Percentiles rank a stretch among this genome's conserved stretches.
These are phyloP conservation scores for Neogobius melanostomus DNA, from an alignment of 2,113 vertebrate species.

Conservation along the genomic window DNA sequence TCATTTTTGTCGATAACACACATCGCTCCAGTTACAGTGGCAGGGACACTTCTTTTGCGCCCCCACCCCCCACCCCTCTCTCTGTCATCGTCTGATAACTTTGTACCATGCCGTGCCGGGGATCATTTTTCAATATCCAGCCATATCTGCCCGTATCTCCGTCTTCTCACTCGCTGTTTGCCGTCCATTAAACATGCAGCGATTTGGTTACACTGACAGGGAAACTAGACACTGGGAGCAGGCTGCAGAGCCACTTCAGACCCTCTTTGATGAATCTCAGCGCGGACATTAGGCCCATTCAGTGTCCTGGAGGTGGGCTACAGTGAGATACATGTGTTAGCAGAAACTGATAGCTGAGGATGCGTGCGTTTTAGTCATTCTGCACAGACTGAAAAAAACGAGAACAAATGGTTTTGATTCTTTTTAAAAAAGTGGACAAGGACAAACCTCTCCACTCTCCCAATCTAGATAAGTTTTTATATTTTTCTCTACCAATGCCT, in stretches of 20 bases:
- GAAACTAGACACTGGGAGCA: constrained; percentile 50
- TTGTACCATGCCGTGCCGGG: constrained; percentile 18
- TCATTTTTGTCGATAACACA: constrained; percentile 52
- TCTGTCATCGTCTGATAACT: constrained; percentile 36
- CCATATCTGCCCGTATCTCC: constrained; percentile 34
- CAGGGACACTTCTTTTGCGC: constrained; percentile 48
- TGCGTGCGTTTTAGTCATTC: background rate
- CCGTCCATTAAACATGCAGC: constrained; percentile 58
- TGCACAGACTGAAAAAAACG: no score
- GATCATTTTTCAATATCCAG: constrained; percentile 59
- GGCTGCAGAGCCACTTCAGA: constrained; percentile 15
- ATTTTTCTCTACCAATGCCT: no score
- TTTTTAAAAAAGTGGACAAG: no score
- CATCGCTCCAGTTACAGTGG: constrained; percentile 59
- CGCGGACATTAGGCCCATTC: constrained; percentile 12
- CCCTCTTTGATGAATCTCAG: constrained; percentile 26
- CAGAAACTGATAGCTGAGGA: constrained; percentile 2
- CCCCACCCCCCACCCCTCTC: constrained; percentile 6
- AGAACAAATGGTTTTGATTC: no score
- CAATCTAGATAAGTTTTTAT: no score
- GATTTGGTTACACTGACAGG: constrained; percentile 64
- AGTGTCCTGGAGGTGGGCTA: constrained; percentile 15
- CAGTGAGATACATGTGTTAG: constrained; percentile 5
- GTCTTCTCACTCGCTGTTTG: constrained; percentile 48
- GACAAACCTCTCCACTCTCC: no score